phyloP scores from a whole-genome alignment of 2,113 vertebrate genomes.

The Anthoscopus minutus region DNA sequence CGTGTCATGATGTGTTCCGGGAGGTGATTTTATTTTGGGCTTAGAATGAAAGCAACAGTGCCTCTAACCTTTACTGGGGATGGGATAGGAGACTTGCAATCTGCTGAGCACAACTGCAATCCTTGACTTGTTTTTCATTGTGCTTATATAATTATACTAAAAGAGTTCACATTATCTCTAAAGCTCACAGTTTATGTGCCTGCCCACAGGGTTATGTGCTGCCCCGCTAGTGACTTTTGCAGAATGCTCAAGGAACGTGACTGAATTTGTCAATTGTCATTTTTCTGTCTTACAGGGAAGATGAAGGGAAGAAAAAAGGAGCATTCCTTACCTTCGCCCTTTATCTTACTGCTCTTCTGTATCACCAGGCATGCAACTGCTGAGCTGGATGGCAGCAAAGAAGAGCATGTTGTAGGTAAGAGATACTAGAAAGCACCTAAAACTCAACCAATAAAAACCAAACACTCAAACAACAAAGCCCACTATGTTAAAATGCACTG shows the following conservation, averaged over 20 bases:
- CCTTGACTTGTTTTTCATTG: not conserved
- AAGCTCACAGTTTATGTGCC: not conserved
- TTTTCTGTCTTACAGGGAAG: slow-evolving; percentile 31
- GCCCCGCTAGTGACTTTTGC: not conserved
- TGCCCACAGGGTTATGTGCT: not conserved
- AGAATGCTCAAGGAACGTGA: not conserved
- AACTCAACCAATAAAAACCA: not conserved
- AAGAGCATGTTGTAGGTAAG: slow-evolving; percentile 47
- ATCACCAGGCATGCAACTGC: not conserved
- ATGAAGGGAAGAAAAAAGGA: slow-evolving; percentile 39
- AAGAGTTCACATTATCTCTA: not conserved
- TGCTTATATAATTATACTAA: not conserved
- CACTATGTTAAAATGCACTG: not conserved
- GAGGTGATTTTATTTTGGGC: not conserved
- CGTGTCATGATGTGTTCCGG: rapidly evolving
- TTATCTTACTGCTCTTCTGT: slow-evolving; percentile 26
- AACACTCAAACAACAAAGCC: not conserved
- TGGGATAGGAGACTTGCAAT: not conserved
- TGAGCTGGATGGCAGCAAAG: not conserved
- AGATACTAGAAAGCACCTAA: not conserved
- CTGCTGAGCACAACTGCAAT: not conserved
- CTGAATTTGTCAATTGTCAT: not conserved
- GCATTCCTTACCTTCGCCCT: not conserved
- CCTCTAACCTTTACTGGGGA: not conserved
- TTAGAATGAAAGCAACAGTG: not conserved